Evolutionary conservation across 2,797 vertebrate species (phyloP).

Genomic region (Martes flavigula): DNA sequence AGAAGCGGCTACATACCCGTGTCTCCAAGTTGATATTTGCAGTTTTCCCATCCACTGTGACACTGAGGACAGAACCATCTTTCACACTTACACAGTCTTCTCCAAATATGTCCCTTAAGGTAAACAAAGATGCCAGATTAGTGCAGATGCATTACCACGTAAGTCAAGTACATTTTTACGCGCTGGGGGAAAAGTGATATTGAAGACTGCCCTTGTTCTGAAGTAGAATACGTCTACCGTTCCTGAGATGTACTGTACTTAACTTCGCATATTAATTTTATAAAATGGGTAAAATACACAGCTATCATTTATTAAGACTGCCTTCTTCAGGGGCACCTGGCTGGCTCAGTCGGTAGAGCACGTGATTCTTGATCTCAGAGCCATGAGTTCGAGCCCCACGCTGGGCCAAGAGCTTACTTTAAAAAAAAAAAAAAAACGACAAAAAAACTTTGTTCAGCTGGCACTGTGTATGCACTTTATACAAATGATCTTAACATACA

Average conservation of each 20-base stretch:
- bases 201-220: neutral
- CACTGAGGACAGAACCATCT: conserved; percentile 85
- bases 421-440: neutral
- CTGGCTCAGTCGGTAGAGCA: neutral
- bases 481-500: neutral
- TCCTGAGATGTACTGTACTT: neutral
- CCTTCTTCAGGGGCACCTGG: neutral
- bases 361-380: neutral
- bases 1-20: conserved; percentile 79
- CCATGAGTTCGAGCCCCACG: neutral
- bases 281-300: neutral
- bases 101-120: conserved; percentile 95
- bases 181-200: neutral
- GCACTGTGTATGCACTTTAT: neutral
- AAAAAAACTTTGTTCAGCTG: neutral
- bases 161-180: neutral
- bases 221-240: neutral
- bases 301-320: neutral
- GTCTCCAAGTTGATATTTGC: conserved; percentile 89
- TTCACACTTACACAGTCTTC: conserved; percentile 92
- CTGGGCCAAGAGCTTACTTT: neutral
- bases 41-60: conserved; percentile 93
- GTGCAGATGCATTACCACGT: neutral
- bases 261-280: neutral
- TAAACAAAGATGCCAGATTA: neutral